Conservation (phyloP, 1,140 invertebrate genomes). For the Diabrotica virgifera region DNA sequence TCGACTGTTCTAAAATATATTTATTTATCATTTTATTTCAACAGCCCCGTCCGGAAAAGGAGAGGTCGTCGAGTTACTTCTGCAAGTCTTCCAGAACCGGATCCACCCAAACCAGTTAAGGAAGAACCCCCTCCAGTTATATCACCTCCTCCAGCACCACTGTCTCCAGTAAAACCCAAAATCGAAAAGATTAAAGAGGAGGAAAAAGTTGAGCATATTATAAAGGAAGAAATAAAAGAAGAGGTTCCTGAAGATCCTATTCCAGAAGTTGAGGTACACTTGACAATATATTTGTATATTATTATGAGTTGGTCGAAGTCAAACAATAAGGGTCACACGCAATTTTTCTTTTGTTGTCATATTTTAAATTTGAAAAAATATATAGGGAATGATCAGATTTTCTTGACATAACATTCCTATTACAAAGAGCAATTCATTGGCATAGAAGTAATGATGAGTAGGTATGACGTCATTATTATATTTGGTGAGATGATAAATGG, state of each 20-base stretch:
- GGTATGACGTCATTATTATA: no score
- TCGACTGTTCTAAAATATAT: not conserved
- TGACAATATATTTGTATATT: no score
- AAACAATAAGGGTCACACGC: no score
- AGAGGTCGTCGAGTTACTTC: slow-evolving; percentile 52
- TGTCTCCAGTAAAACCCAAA: slow-evolving; percentile 17
- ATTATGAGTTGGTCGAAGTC: no score
- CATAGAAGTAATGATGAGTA: no score
- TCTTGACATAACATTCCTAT: no score
- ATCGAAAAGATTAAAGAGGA: slow-evolving; percentile 21
- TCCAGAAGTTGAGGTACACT: no score
- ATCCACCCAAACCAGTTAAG: slow-evolving; percentile 27
- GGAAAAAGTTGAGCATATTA: slow-evolving; percentile 19
- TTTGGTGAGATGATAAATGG: no score
- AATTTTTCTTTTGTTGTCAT: no score
- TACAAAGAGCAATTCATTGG: no score
- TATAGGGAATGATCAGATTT: no score
- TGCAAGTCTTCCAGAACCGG: slow-evolving; percentile 44
- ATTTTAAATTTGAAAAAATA: no score
- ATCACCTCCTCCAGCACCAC: slow-evolving; percentile 15
- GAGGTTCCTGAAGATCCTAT: slow-evolving; percentile 26
- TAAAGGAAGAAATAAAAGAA: slow-evolving; percentile 27
- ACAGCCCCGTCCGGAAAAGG: slow-evolving; percentile 46
- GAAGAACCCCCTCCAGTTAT: slow-evolving; percentile 27
- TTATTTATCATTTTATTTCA: not conserved